Conservation (phyloP, 1,140 invertebrate genomes). For the Acromyrmex charruanus region DNA sequence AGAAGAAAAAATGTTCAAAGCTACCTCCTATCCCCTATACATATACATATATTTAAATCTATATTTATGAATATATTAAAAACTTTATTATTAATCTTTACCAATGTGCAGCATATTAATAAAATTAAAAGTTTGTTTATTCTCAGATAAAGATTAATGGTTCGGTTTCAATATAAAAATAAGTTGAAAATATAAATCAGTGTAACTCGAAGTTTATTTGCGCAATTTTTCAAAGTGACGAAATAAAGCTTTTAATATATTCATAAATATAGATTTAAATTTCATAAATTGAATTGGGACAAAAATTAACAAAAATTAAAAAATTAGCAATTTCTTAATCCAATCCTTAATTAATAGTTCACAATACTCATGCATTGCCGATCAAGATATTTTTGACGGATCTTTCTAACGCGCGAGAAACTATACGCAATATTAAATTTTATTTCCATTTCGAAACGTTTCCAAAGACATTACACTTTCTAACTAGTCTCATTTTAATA, state of each 20-base stretch:
- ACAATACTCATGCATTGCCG: background rate
- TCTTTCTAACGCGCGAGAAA: too few species aligned
- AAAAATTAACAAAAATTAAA: background rate
- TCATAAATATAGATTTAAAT: background rate
- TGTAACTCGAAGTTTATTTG: background rate
- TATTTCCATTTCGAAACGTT: too few species aligned
- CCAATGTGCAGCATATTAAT: background rate
- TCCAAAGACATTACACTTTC: too few species aligned
- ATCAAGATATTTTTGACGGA: too few species aligned
- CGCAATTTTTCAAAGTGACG: background rate
- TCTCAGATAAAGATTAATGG: background rate
- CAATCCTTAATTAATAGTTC: background rate
- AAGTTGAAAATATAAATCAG: background rate
- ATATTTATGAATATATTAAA: too few species aligned
- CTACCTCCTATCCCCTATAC: too few species aligned
- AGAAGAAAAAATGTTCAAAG: too few species aligned
- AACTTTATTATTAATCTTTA: too few species aligned
- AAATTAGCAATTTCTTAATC: background rate
- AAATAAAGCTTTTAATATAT: background rate
- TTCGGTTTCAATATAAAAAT: background rate
- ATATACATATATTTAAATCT: too few species aligned
- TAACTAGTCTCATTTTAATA: too few species aligned
- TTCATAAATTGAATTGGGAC: background rate
- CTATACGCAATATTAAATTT: too few species aligned
- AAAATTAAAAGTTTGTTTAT: background rate